Evolutionary conservation across 2,113 vertebrate species (phyloP).

Genomic region (Haliaeetus leucogaster): DNA sequence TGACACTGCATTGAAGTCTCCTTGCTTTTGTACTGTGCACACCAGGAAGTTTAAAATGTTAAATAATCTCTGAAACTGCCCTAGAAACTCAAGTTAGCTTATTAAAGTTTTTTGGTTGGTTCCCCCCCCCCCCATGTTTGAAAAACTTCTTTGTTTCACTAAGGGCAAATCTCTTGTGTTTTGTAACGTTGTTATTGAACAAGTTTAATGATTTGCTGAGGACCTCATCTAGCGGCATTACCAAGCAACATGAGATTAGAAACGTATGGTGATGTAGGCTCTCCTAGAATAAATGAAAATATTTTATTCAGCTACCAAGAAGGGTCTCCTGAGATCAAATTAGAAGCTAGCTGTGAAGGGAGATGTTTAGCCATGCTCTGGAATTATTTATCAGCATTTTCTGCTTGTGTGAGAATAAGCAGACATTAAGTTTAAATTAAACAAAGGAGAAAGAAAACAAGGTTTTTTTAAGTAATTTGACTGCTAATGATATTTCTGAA

Average conservation of each 20-base stretch:
- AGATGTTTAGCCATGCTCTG: slow-evolving; percentile 82
- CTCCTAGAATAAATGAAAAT: slow-evolving; percentile 78
- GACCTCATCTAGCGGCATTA: slow-evolving; percentile 79
- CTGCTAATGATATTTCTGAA: slow-evolving; percentile 81
- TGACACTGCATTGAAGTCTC: not conserved
- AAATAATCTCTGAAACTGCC: slow-evolving; percentile 64
- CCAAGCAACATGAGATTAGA: slow-evolving; percentile 76
- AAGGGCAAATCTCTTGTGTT: slow-evolving; percentile 75
- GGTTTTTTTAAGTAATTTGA: slow-evolving; percentile 73
- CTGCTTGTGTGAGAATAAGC: slow-evolving; percentile 78
- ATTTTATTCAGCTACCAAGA: slow-evolving; percentile 78
- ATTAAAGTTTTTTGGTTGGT: slow-evolving; percentile 26
- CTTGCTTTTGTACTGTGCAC: not conserved
- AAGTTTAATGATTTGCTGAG: slow-evolving; percentile 84
- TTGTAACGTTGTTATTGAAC: slow-evolving; percentile 80
- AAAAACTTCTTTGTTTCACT: slow-evolving; percentile 77
- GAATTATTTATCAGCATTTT: slow-evolving; percentile 87
- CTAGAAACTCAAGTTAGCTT: slow-evolving; percentile 71
- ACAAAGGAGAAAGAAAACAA: slow-evolving; percentile 77
- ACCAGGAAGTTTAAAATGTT: slow-evolving; percentile 56
- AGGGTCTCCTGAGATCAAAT: slow-evolving; percentile 84
- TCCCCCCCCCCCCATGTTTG: not conserved
- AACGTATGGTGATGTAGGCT: slow-evolving; percentile 74
- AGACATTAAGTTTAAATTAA: slow-evolving; percentile 85
- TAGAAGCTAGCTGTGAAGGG: slow-evolving; percentile 84